Percentiles rank a stretch among this genome's conserved stretches.
Evolutionary conservation across 2,113 vertebrate genomes (phyloP).

Genomic region (Furnarius figulus): DNA sequence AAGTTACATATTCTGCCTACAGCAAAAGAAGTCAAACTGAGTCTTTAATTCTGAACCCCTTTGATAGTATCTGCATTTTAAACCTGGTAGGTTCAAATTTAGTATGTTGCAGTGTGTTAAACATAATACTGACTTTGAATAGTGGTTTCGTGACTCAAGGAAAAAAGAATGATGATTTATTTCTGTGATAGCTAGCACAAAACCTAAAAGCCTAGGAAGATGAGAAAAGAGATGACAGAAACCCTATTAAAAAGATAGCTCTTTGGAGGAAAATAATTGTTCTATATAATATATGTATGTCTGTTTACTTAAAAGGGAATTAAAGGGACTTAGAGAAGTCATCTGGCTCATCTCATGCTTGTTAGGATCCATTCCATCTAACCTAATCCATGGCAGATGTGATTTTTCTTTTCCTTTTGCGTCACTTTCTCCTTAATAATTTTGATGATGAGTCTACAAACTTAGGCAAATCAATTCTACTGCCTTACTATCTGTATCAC

Average conservation of each 20-base stretch:
- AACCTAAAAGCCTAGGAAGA: neutral
- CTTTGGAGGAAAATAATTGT: neutral
- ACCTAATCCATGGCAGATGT: neutral
- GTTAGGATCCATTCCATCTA: neutral
- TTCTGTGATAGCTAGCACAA: neutral
- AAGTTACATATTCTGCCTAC: slow-evolving; percentile 15
- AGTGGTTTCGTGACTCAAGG: neutral
- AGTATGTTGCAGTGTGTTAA: neutral
- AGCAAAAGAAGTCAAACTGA: slow-evolving; percentile 45
- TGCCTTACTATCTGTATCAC: neutral
- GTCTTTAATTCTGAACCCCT: slow-evolving; percentile 41
- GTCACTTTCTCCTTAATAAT: neutral
- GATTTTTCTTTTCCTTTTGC: neutral
- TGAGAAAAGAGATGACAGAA: neutral
- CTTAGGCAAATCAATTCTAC: neutral
- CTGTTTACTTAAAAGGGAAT: neutral
- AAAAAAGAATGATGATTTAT: neutral
- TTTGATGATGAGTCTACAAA: neutral
- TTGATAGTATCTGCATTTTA: neutral
- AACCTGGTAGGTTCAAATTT: neutral
- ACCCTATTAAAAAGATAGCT: neutral
- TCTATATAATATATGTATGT: neutral
- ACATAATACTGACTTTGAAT: neutral
- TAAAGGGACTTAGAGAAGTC: neutral
- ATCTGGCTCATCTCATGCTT: neutral